phyloP scores from a whole-genome alignment of 1,140 invertebrate species.

The Atta cephalotes region DNA sequence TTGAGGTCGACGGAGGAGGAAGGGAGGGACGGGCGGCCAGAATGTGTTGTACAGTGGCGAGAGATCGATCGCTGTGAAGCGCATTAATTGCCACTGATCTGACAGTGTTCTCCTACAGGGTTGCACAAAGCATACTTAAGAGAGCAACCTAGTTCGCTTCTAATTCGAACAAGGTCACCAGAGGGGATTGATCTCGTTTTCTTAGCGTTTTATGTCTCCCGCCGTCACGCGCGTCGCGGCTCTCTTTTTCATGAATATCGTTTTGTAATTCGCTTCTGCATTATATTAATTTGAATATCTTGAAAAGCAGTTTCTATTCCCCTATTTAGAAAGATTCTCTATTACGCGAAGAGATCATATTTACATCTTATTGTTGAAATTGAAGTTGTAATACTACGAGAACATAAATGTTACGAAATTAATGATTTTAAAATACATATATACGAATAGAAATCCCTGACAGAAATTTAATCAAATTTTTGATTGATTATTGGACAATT shows the following conservation, averaged over 20 bases:
- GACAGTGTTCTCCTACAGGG: slow-evolving; percentile 51
- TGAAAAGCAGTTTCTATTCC: neutral
- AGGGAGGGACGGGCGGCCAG: slow-evolving; percentile 45
- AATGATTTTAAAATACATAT: neutral
- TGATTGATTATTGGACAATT: too few species aligned
- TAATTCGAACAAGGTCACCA: slow-evolving; percentile 50
- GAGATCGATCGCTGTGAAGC: slow-evolving; percentile 73
- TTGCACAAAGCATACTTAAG: slow-evolving; percentile 59
- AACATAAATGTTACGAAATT: neutral
- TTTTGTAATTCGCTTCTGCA: neutral
- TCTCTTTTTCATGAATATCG: slow-evolving; percentile 22
- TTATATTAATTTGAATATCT: slow-evolving; percentile 46
- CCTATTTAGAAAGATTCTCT: neutral
- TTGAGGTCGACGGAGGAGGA: neutral
- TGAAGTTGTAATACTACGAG: neutral
- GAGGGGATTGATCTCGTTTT: slow-evolving; percentile 33
- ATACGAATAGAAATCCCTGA: neutral
- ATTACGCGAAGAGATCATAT: neutral
- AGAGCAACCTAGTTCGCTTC: slow-evolving; percentile 49
- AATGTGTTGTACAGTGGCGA: slow-evolving; percentile 57
- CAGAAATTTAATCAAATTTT: too few species aligned
- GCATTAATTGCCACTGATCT: slow-evolving; percentile 73
- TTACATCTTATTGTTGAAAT: slow-evolving; percentile 31
- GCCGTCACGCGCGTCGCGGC: neutral
- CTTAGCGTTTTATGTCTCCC: slow-evolving; percentile 15